Evolutionary conservation across 2,888 invertebrate genomes (phyloP), one percentile per base, ranked within the genome.

Genomic region (Dryomyza anilis): DNA sequence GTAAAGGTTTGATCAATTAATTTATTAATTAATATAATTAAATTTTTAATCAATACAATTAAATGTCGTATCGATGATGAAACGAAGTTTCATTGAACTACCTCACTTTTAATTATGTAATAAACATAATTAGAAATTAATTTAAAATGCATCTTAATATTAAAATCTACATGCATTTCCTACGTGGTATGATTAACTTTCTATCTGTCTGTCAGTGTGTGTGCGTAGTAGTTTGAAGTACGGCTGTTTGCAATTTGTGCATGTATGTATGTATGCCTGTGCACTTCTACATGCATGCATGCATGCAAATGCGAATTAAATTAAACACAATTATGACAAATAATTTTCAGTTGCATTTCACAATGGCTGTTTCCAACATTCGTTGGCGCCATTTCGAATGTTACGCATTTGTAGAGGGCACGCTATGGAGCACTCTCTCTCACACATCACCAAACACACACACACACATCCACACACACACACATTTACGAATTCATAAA

Each of bases 291-390:
- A 52, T 52, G 29, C 29, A 21, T 45, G 19, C 1, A 55, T 36
- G 25, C 57, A 57, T 43, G 45, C 60, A 60, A 60, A 60, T 60
- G 50, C 23, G 50, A 60, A 60, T 50, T 50, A 50, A 60, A 60
- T 36, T 23, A 48, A 60, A 50, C 36, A 25, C 16, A 60, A 50
- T 48, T 33, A 33, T 60, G 50, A 50, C 33, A 36, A 60, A 60
- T 60, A 60, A 60, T 50, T 14, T 50, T 60, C 60, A 50, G 50
- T 60, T 59, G 16, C 46, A 30, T 30, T 48, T 25, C 48, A 48
- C 36, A 60, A 30, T 60, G 27, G 48, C 48, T 33, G 60, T n/a
- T n/a, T n/a, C 48, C 30, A 48, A 48, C 30, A 46, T 46, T 59
- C 27, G 50, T 50, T 48, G n/a, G 36, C 50, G 33, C 36, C 50